Conservation (phyloP, 2,113 vertebrate species). For the Chloropsis hardwickii region DNA sequence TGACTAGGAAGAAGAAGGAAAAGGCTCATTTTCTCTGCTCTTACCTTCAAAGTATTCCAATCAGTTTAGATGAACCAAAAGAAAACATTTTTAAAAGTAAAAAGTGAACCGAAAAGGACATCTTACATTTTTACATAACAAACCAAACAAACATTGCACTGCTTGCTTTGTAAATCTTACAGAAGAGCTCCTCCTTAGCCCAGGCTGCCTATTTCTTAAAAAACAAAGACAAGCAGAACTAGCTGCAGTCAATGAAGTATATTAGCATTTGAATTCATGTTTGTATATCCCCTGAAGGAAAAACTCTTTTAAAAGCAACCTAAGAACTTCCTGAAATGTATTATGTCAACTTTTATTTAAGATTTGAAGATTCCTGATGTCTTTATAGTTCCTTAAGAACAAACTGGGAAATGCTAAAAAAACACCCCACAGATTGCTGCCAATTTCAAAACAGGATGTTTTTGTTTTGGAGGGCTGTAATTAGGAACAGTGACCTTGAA, state of each 20-base stretch:
- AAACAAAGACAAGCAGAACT: slow-evolving; percentile 32
- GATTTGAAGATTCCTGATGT: not conserved
- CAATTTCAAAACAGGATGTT: slow-evolving; percentile 50
- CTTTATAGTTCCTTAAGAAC: slow-evolving; percentile 20
- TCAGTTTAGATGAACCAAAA: not conserved
- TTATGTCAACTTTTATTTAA: not conserved
- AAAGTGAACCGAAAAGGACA: not conserved
- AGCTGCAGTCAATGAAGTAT: slow-evolving; percentile 8
- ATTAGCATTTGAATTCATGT: slow-evolving; percentile 48
- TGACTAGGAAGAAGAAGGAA: not conserved
- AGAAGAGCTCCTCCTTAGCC: not conserved
- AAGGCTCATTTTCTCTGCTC: not conserved
- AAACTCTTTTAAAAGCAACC: slow-evolving; percentile 1
- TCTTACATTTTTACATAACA: not conserved
- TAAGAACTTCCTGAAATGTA: slow-evolving; percentile 1
- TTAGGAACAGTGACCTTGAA: slow-evolving; percentile 39
- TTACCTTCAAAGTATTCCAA: not conserved
- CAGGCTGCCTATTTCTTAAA: not conserved
- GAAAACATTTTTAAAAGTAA: not conserved
- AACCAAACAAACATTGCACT: not conserved
- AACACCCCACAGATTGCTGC: not conserved
- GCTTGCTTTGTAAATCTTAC: not conserved
- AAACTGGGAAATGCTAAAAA: not conserved
- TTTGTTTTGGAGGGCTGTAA: slow-evolving; percentile 24
- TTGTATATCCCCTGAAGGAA: not conserved